These are phyloP conservation scores for Argyresthia albistria DNA, from an alignment of 2,888 invertebrate genomes.

Conservation along the genomic window DNA sequence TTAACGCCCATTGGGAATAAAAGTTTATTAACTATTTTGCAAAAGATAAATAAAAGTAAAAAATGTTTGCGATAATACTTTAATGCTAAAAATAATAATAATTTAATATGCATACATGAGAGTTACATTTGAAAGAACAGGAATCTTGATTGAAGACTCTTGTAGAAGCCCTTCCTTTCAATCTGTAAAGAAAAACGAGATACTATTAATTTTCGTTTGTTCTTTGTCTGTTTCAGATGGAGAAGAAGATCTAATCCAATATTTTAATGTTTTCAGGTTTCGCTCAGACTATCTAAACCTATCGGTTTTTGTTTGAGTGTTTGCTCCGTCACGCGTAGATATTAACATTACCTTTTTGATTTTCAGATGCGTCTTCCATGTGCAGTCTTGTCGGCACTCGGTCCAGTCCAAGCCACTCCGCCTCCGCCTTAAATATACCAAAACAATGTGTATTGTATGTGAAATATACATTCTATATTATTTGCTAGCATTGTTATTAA, in stretches of 20 bases:
- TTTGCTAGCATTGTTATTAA: constrained; percentile 13
- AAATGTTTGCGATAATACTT: too few species aligned
- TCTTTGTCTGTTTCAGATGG: constrained; percentile 68
- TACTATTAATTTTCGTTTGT: constrained; percentile 49
- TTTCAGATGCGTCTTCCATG: constrained; percentile 69
- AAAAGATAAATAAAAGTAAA: neutral
- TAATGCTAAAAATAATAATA: neutral
- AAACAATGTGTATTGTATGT: constrained; percentile 37
- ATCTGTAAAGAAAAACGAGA: constrained; percentile 46
- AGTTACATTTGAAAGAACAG: neutral
- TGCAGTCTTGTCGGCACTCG: constrained; percentile 76
- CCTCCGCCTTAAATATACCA: constrained; percentile 70
- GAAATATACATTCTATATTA: constrained; percentile 23
- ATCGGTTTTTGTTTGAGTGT: constrained; percentile 52
- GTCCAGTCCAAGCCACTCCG: constrained; percentile 76
- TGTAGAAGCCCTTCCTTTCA: constrained; percentile 18
- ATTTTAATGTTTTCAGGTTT: constrained; percentile 40
- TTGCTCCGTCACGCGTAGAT: constrained; percentile 29
- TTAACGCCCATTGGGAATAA: too few species aligned
- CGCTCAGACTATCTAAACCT: constrained; percentile 33
- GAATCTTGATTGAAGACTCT: neutral
- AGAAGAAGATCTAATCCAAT: constrained; percentile 54
- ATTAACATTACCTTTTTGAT: constrained; percentile 62
- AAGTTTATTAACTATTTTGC: neutral
- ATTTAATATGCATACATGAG: neutral